phyloP scores from a whole-genome alignment of 2,797 vertebrate species.

The Enteromius argenteus region DNA sequence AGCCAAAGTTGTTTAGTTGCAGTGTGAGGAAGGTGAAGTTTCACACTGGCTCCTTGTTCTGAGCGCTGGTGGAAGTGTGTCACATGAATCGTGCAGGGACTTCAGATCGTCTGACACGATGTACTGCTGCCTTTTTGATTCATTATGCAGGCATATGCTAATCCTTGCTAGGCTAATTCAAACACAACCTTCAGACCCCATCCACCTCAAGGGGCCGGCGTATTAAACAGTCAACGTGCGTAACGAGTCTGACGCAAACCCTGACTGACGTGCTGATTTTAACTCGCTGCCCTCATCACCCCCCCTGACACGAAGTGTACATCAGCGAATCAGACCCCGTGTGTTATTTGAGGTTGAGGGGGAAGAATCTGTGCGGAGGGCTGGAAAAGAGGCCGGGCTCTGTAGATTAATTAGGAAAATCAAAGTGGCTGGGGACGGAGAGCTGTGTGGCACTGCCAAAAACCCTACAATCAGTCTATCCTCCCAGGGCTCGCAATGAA shows the following conservation, averaged over 20 bases:
- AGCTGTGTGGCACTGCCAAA: slow-evolving; percentile 48
- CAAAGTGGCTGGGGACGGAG: slow-evolving; percentile 51
- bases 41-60: slow-evolving; percentile 52
- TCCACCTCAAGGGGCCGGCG: slow-evolving; percentile 3
- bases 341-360: slow-evolving; percentile 21
- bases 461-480: slow-evolving; percentile 51
- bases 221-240: slow-evolving; percentile 28
- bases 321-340: neutral
- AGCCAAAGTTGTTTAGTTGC: neutral
- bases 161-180: slow-evolving; percentile 56
- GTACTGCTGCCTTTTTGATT: slow-evolving; percentile 47
- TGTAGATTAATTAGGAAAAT: slow-evolving; percentile 58
- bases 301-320: neutral
- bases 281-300: neutral
- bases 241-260: slow-evolving; percentile 31
- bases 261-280: neutral
- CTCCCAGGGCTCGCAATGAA: slow-evolving; percentile 48
- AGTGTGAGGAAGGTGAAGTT: slow-evolving; percentile 16
- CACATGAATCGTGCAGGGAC: slow-evolving; percentile 42
- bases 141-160: slow-evolving; percentile 65
- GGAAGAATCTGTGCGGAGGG: slow-evolving; percentile 10
- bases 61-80: slow-evolving; percentile 45
- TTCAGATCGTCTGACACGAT: slow-evolving; percentile 42
- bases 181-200: slow-evolving; percentile 36
- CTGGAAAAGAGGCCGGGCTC: slow-evolving; percentile 28